These are phyloP conservation scores for Coptodon bakossiorum DNA, from an alignment of 2,113 vertebrate genomes.

Conservation along the genomic window DNA sequence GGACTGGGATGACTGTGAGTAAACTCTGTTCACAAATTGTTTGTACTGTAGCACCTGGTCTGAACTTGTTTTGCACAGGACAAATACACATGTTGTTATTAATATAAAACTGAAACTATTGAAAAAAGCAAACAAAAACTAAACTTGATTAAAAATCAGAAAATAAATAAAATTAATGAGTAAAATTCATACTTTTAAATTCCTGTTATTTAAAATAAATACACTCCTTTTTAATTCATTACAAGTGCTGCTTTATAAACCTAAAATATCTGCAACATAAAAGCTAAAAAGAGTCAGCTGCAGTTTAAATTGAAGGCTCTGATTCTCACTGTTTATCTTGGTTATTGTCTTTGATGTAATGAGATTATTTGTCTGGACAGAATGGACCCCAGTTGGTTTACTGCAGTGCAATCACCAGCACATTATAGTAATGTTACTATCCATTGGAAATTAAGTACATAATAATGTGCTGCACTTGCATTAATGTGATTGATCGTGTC, in stretches of 20 bases:
- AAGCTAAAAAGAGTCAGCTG: background rate
- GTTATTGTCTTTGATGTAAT: constrained; percentile 34
- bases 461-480: constrained; percentile 40
- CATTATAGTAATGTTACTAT: constrained; percentile 27
- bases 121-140: background rate
- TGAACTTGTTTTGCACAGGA: background rate
- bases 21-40: background rate
- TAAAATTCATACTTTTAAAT: background rate
- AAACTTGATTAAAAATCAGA: background rate
- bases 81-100: background rate
- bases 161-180: background rate
- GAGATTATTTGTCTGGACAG: constrained; percentile 38
- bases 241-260: background rate
- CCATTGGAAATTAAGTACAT: constrained; percentile 33
- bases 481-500: constrained; percentile 48
- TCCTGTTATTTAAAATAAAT: background rate
- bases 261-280: background rate
- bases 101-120: background rate
- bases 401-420: constrained; percentile 12
- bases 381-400: constrained; percentile 15
- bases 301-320: background rate
- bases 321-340: constrained; percentile 30
- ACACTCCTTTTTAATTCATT: background rate
- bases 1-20: background rate
- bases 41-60: background rate